These are phyloP conservation scores for Ichneumon xanthorius DNA, from an alignment of 2,888 invertebrate species.

Conservation along the genomic window DNA sequence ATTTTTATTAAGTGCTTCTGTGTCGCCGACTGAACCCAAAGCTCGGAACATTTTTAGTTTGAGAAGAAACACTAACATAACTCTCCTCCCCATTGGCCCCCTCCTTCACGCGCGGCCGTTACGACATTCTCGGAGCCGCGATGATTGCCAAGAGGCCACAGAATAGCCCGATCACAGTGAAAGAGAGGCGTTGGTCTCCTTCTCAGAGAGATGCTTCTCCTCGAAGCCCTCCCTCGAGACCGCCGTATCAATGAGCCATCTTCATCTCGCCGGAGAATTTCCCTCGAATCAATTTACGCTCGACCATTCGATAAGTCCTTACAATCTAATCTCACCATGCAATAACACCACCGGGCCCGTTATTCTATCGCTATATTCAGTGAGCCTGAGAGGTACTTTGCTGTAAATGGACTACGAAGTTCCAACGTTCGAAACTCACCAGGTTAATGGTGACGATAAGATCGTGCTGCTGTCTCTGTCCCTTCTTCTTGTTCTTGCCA, in stretches of 20 bases:
- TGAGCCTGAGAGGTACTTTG: background rate
- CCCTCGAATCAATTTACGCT: background rate
- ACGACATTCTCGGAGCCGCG: constrained; percentile 47
- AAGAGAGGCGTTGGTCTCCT: constrained; percentile 9
- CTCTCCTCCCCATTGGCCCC: background rate
- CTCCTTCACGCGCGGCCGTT: constrained; percentile 31
- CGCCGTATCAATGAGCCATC: constrained; percentile 25
- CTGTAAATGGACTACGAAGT: constrained; percentile 2
- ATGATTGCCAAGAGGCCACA: constrained; percentile 59
- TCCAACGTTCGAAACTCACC: constrained; percentile 86
- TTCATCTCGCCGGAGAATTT: constrained; percentile 19
- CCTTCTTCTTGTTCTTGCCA: constrained; percentile 91
- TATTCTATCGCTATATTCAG: background rate
- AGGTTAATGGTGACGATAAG: constrained; percentile 93
- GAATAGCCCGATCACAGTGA: constrained; percentile 44
- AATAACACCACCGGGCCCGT: background rate
- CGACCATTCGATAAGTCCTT: background rate
- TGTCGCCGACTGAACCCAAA: background rate
- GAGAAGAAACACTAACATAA: background rate
- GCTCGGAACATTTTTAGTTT: constrained; percentile 27
- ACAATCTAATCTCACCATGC: constrained; percentile 32
- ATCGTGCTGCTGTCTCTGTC: constrained; percentile 93
- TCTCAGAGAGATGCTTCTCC: constrained; percentile 4
- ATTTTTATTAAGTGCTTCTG: constrained; percentile 16
- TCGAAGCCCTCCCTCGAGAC: background rate